Percentiles rank a stretch among this genome's conserved stretches.
Conservation (phyloP, 2,797 vertebrate genomes). For the Peromyscus aztecus region DNA sequence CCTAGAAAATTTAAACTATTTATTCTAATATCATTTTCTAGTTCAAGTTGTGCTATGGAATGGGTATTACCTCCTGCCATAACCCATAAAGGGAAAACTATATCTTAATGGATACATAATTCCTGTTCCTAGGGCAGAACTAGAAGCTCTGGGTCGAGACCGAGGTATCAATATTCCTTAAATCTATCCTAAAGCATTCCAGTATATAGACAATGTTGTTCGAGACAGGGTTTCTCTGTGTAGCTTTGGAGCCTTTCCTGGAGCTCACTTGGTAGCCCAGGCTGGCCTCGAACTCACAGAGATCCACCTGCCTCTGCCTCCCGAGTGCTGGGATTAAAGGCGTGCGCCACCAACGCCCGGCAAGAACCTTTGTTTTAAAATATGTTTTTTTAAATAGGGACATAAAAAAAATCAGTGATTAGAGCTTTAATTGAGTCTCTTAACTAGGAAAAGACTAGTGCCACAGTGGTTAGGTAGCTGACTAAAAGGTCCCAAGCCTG, state of each 20-base stretch:
- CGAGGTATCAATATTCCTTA: not conserved
- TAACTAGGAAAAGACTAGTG: constrained; percentile 17
- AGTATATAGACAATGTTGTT: not conserved
- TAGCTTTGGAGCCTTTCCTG: too few relatives aligned
- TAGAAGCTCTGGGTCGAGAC: not conserved
- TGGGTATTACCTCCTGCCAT: not conserved
- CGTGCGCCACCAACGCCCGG: too few relatives aligned
- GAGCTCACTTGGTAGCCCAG: too few relatives aligned
- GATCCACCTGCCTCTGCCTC: too few relatives aligned
- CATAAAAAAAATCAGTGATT: constrained; percentile 19
- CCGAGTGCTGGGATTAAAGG: too few relatives aligned
- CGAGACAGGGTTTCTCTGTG: too few relatives aligned
- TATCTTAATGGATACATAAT: not conserved
- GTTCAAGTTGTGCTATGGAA: not conserved
- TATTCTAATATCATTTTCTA: not conserved
- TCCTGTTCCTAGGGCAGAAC: not conserved
- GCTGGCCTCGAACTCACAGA: too few relatives aligned
- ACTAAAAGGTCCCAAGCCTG: not conserved
- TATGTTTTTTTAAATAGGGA: not conserved
- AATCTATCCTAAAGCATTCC: not conserved
- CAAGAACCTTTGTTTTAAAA: not conserved
- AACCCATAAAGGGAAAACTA: not conserved
- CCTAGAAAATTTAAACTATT: constrained; percentile 1
- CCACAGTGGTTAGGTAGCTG: not conserved
- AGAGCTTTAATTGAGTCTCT: not conserved